These are phyloP conservation scores for Rhizoglyphus robini DNA, from an alignment of 1,140 invertebrate genomes.

Conservation along the genomic window DNA sequence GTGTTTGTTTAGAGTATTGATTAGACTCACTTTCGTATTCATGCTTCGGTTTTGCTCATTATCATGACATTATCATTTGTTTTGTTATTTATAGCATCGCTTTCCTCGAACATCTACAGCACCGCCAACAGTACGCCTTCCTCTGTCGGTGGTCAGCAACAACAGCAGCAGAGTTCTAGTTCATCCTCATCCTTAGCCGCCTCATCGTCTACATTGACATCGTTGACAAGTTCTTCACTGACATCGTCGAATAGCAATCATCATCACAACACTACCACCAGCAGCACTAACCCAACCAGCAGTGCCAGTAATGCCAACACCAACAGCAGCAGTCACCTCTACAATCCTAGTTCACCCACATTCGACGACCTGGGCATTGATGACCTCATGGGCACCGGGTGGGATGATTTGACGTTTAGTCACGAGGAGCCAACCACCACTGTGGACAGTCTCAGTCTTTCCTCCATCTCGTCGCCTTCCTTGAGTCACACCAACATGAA, in stretches of 20 bases:
- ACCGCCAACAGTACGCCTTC: too few relatives aligned
- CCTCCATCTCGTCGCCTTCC: not conserved
- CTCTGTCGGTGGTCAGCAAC: too few relatives aligned
- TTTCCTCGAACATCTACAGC: too few relatives aligned
- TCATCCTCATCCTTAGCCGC: too few relatives aligned
- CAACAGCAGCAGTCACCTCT: not conserved
- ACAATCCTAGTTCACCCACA: not conserved
- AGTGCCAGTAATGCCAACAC: not conserved
- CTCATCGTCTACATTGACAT: not conserved
- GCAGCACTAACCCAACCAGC: not conserved
- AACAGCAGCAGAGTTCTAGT: not conserved
- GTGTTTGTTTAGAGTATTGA: too few relatives aligned
- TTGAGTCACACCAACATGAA: not conserved
- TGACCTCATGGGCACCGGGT: not conserved
- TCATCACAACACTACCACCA: not conserved
- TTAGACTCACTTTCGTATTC: too few relatives aligned
- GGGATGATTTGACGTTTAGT: not conserved
- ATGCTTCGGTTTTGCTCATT: too few relatives aligned
- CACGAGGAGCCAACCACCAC: slow-evolving; percentile 4
- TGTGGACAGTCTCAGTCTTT: not conserved
- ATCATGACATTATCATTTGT: too few relatives aligned
- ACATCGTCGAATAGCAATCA: not conserved
- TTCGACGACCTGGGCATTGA: not conserved
- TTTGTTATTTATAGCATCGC: too few relatives aligned
- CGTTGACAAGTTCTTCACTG: not conserved